Percentiles rank a stretch among this genome's conserved stretches.
phyloP scores from a whole-genome alignment of 2,797 vertebrate genomes.

The Channa striata region DNA sequence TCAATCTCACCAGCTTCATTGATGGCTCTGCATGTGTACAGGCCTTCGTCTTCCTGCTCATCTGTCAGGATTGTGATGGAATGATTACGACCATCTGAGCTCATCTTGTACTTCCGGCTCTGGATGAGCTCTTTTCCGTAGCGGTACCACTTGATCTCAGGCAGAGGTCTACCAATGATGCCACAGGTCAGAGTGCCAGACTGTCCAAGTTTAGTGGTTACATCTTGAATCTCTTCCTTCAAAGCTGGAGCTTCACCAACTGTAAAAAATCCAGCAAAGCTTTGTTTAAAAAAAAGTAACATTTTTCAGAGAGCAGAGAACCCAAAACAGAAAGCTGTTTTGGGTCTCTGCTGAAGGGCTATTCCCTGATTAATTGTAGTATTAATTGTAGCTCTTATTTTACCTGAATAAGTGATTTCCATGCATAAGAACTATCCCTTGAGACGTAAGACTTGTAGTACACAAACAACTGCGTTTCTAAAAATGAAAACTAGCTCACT shows the following conservation, averaged over 20 bases:
- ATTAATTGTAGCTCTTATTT: too few relatives aligned
- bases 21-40: constrained; percentile 93
- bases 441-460: too few relatives aligned
- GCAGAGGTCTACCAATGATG: constrained; percentile 96
- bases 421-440: too few relatives aligned
- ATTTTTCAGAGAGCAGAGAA: too few relatives aligned
- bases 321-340: too few relatives aligned
- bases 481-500: too few relatives aligned
- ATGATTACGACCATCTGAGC: constrained; percentile 97
- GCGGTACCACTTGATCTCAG: constrained; percentile 98
- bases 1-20: constrained; percentile 97
- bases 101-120: constrained; percentile 99
- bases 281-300: background rate
- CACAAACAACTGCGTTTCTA: too few relatives aligned
- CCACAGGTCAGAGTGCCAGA: constrained; percentile 92
- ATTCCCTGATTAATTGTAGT: too few relatives aligned
- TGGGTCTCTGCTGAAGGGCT: too few relatives aligned
- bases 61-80: constrained; percentile 93
- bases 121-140: constrained; percentile 96
- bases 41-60: constrained; percentile 98
- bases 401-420: too few relatives aligned
- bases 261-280: constrained; percentile 62
- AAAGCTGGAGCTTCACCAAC: constrained; percentile 95
- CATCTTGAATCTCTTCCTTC: constrained; percentile 91
- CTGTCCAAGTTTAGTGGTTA: constrained; percentile 94